Evolutionary conservation across 2,113 vertebrate species (phyloP).

Genomic region (Notechis scutatus): DNA sequence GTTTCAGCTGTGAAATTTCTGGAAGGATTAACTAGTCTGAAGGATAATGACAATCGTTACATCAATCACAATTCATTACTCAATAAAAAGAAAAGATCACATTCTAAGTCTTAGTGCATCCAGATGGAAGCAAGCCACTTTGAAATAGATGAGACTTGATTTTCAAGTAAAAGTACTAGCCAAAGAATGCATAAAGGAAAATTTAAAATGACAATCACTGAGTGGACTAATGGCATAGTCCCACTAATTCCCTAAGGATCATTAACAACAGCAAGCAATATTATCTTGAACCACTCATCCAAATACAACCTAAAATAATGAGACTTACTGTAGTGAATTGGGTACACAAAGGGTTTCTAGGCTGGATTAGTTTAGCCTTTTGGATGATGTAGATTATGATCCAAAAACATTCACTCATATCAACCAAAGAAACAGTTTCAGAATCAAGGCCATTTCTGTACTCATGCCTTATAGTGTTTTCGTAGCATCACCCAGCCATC

Average conservation of each 20-base stretch:
- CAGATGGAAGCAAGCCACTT: background rate
- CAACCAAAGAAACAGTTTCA: background rate
- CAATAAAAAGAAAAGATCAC: background rate
- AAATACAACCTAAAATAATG: background rate
- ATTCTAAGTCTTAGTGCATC: background rate
- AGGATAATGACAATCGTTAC: background rate
- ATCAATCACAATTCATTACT: background rate
- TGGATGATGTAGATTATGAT: background rate
- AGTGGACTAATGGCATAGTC: background rate
- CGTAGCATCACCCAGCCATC: background rate
- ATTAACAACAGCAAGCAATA: background rate
- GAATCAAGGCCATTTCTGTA: background rate
- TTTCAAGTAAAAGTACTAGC: background rate
- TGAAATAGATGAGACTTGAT: background rate
- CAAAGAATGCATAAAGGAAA: background rate
- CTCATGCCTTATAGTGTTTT: background rate
- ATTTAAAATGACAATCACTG: constrained; percentile 13
- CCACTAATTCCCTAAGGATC: background rate
- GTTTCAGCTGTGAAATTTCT: constrained; percentile 18
- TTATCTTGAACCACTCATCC: background rate
- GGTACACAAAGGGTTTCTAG: background rate
- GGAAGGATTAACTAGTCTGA: constrained; percentile 23
- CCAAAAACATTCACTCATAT: background rate
- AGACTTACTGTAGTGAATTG: background rate
- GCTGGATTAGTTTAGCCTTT: background rate